phyloP scores from a whole-genome alignment of 2,888 invertebrate species.

The Drosophila nr. perissopoda region DNA sequence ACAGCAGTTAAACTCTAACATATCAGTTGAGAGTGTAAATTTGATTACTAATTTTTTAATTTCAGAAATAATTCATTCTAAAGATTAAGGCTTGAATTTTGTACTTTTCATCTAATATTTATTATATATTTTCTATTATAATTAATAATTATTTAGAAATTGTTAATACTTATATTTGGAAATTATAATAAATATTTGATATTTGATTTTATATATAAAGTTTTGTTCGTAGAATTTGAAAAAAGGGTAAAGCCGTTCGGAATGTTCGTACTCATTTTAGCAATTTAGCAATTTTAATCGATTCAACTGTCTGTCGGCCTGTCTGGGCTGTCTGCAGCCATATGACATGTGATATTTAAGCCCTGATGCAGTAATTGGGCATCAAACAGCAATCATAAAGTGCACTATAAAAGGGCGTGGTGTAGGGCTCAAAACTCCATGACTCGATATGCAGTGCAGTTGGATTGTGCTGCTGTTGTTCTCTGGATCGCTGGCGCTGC shows the following conservation, averaged over 20 bases:
- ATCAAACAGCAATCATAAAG: constrained; percentile 60
- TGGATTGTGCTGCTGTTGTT: constrained; percentile 12
- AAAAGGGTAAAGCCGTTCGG: background rate
- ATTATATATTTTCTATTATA: too few species aligned
- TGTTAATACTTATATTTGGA: background rate
- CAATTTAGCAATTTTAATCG: background rate
- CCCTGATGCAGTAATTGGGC: constrained; percentile 76
- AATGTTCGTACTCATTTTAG: background rate
- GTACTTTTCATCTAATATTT: background rate
- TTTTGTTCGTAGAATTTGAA: background rate
- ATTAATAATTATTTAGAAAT: too few species aligned
- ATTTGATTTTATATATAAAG: background rate
- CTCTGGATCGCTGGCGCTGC: constrained; percentile 7
- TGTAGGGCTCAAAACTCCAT: background rate
- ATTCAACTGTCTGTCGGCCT: background rate
- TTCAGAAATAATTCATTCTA: background rate
- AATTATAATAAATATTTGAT: background rate
- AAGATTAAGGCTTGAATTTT: background rate
- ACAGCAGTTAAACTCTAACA: too few species aligned
- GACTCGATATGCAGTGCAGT: constrained; percentile 24
- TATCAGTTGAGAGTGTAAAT: background rate
- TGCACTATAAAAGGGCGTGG: constrained; percentile 51
- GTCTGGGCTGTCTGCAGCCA: constrained; percentile 23
- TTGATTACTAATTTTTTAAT: background rate
- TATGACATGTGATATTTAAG: constrained; percentile 77